Percentiles rank a stretch among this genome's conserved stretches.
Evolutionary conservation across 2,113 vertebrate species (phyloP).

Genomic region (Neoarius graeffei): DNA sequence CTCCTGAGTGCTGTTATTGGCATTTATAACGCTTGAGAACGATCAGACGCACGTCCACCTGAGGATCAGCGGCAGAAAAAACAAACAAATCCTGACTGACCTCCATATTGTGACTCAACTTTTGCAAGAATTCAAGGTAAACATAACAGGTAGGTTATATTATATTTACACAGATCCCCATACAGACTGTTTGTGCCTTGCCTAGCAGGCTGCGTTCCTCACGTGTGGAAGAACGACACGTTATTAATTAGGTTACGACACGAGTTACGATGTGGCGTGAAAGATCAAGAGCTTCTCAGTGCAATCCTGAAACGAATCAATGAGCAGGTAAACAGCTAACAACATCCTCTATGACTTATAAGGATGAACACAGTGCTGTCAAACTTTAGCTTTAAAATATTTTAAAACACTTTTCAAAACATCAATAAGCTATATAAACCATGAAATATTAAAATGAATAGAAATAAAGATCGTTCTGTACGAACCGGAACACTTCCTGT

Average conservation of each 20-base stretch:
- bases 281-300: background rate
- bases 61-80: background rate
- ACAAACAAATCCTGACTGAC: background rate
- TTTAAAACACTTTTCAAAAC: background rate
- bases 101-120: background rate
- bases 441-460: background rate
- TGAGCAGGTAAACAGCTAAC: background rate
- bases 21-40: background rate
- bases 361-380: background rate
- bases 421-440: background rate
- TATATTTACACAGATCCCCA: background rate
- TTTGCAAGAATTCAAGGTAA: background rate
- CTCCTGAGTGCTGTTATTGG: background rate
- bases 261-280: background rate
- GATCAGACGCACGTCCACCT: background rate
- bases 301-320: background rate
- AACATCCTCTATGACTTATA: background rate
- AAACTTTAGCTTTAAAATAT: constrained; percentile 19
- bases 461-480: background rate
- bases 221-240: background rate
- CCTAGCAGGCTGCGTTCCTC: background rate
- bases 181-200: background rate
- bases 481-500: constrained; percentile 30
- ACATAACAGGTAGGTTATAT: background rate
- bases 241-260: background rate